Base-by-base conservation (phyloP, 2,113 vertebrate genomes). In the Lycaon pictus region DNA sequence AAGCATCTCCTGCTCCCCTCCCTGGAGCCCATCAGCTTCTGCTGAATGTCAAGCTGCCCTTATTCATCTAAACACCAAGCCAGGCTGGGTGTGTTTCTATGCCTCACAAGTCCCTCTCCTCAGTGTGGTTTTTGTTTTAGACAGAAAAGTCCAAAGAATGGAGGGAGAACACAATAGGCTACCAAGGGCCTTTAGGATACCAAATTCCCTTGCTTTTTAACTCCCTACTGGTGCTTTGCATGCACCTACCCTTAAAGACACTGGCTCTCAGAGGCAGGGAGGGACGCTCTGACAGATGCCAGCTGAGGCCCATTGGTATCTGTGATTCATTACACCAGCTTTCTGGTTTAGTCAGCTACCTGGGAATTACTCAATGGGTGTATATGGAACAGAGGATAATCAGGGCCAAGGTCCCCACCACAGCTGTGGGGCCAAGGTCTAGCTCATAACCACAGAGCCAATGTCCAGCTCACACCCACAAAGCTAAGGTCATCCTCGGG, bases 251-350 rank as follows among this genome's bases (percentile, higher is more conserved):
- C 16, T 56, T 19, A 35, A 80, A 81, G 20, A 74, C 71, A 58
- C 19, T 56, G 48, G 32, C 17, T 82, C 1, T 7, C 43, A 53
- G 32, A 63, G 20, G 53, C 67, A 58, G 71, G 79, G 63, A 53
- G 82, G 3, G 16, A 51, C 0, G 0, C 9, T 15, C 25, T 20
- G 53, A 82, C n/a, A 37, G 60, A 23, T 4, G 60, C 5, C 0
- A 3, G 17, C 12, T 5, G 82, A 89, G 56, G 12, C 19, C 2
- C 12, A 1, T 12, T 55, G 51, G n/a, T 56, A 20, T 76, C 29
- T 79, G 19, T 2, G 48, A 35, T 2, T 7, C 56, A 17, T 8
- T 63, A 60, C 71, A 4, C 16, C 0, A 8, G 23, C 48, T 94
- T 48, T 86, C 32, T 17, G 63, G 55, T 20, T 69, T 53, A 32